phyloP scores from a whole-genome alignment of 2,113 vertebrate species.

The Passerina amoena region DNA sequence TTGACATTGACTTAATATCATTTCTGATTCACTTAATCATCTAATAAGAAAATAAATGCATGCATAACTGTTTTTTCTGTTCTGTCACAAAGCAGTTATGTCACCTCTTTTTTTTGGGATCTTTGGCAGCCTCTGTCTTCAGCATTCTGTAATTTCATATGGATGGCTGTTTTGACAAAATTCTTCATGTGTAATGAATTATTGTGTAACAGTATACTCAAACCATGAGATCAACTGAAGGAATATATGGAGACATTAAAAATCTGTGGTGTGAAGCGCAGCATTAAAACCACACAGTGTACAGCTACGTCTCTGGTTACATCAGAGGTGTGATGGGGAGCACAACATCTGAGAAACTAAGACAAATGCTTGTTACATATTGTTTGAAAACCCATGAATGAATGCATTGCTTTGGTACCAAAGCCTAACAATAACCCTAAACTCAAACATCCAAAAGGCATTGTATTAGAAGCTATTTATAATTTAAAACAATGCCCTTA shows the following conservation, averaged over 20 bases:
- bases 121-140: not conserved
- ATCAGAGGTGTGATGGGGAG: not conserved
- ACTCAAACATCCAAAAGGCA: not conserved
- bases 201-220: not conserved
- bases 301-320: not conserved
- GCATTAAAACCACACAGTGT: not conserved
- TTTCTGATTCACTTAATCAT: not conserved
- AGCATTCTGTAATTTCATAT: not conserved
- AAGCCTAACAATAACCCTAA: not conserved
- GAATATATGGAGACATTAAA: not conserved
- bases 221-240: accelerated
- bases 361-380: not conserved
- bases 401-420: not conserved
- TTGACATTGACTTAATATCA: not conserved
- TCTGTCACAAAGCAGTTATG: not conserved
- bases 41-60: not conserved
- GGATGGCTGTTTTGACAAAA: not conserved
- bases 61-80: not conserved
- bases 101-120: not conserved
- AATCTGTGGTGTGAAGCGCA: not conserved
- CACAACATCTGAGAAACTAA: not conserved
- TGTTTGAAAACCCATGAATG: not conserved
- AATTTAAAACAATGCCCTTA: not conserved
- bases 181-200: not conserved
- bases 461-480: not conserved